Evolutionary conservation across 2,797 vertebrate species (phyloP), one percentile per base, ranked within the genome.

Genomic region (Anas bahamensis): DNA sequence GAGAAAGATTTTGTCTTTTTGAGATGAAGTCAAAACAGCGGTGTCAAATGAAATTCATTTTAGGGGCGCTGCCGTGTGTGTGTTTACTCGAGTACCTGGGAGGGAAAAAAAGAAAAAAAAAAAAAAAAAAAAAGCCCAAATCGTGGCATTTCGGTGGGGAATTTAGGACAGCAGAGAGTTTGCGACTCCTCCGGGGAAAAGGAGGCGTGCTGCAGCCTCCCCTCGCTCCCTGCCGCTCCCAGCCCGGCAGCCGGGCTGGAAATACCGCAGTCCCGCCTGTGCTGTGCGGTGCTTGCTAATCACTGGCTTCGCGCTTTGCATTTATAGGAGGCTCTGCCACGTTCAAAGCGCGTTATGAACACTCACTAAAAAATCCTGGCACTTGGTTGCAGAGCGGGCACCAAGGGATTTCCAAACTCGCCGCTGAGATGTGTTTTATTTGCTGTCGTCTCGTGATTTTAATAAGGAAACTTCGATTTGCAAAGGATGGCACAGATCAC

Each of bases 1-100:
- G 79, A 89, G 78, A 92, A 90, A 94, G 96, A 94, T 94, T 96
- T 96, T 97, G 96, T 88, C 95, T 97, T 96, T 93, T 91, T 88
- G 89, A 97, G 86, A 90, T 33, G 74, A 94, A 97, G 96, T 96
- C 94, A 94, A 97, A 97, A 96, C 96, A 91, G 63, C 55, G 57
- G 91, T 86, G 94, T 95, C 73, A 84, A 89, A 63, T 19, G 91
- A 59, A 86, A 82, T 19, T 70, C 61, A 18, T 57, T 91, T 90
- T 82, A 52, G 92, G 60, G 82, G 71, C 64, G 29, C 94, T 90
- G 53, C 60, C 3, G 35, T 46, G 68, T 35, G 56, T n/a, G 70
- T 89, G 81, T 89, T 91, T 95, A 86, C 37, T 31, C 5, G 18
- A 55, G 46, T 29, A 64, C 9, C 33, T 14, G 14, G 1, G 2